Base-by-base conservation (phyloP, 2,797 vertebrate species). In the Peromyscus eremicus region DNA sequence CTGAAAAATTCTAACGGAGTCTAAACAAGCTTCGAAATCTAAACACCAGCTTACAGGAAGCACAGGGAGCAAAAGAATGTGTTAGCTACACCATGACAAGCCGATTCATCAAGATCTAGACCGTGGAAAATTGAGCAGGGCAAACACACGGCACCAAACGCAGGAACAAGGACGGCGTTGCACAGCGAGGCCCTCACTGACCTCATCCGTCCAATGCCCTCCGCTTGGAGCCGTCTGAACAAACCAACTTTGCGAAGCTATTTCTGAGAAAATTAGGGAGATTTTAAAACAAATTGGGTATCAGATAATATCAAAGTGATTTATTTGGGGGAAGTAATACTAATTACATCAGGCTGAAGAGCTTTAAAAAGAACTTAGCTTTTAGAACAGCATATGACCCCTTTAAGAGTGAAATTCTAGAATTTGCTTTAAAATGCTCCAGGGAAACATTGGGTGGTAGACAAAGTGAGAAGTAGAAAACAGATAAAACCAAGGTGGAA, bases 11-110 rank as follows among this genome's bases (percentile, higher is more conserved):
- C 57, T 73, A 73, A 66, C 40, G 49, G 62, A 80, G 49, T 85
- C 86, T 92, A 76, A 94, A 79, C 55, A 85, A 94, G 68, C 52
- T 62, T 93, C 43, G 19, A 83, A 94, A 73, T 89, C 70, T 40
- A 89, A 95, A 86, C 55, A 55, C 19, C 70, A 70, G 77, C 55
- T 93, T 79, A 49, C 6, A 49, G 70, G 64, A 94, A 86, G 76
- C 34, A 13, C 68, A 19, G 46, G 21, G 55, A 94, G 55, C 14
- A 55, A 85, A 93, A 57, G 68, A 93, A 89, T 70, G 68, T 49
- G 79, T 79, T 66, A 27, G 27, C 82, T 89, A 76, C 34, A 80
- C 57, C 23, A 0, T 5, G 43, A 83, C 40, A 64, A 64, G 73
- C 43, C 70, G 70, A 62, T 87, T 79, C 40, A 82, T 64, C 55